A percentile compares a stretch with the other conserved stretches of the same genome.
phyloP scores from a whole-genome alignment of 2,888 invertebrate genomes.

The Drosophila nr. perissopoda region DNA sequence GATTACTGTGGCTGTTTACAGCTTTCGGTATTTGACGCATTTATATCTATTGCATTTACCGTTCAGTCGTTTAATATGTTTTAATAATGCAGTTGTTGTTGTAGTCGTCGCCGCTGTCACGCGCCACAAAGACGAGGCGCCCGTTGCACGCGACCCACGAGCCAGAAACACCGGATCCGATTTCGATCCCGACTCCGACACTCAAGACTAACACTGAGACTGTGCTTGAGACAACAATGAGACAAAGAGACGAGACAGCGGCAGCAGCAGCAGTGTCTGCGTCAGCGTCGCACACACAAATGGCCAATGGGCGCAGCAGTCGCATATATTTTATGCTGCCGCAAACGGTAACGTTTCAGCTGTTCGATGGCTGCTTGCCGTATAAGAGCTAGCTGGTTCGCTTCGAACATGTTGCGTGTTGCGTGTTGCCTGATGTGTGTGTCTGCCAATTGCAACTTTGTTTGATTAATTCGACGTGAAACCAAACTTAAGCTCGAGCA shows the following conservation, averaged over 20 bases:
- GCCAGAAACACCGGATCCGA: slow-evolving; percentile 13
- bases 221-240: neutral
- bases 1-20: slow-evolving; percentile 30
- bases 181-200: slow-evolving; percentile 13
- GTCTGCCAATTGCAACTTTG: slow-evolving; percentile 20
- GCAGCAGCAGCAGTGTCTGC: slow-evolving; percentile 43
- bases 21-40: slow-evolving; percentile 29
- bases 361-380: slow-evolving; percentile 26
- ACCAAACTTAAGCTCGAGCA: slow-evolving; percentile 13
- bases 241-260: slow-evolving; percentile 36
- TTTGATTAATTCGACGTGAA: slow-evolving; percentile 15
- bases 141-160: slow-evolving; percentile 47
- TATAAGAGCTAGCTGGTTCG: slow-evolving; percentile 54
- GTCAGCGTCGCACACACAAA: slow-evolving; percentile 75
- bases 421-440: slow-evolving; percentile 13
- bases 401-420: slow-evolving; percentile 62
- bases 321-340: slow-evolving; percentile 75
- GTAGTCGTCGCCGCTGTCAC: slow-evolving; percentile 12
- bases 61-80: slow-evolving; percentile 54
- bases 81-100: slow-evolving; percentile 38
- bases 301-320: slow-evolving; percentile 64
- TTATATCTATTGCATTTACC: slow-evolving; percentile 70
- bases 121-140: slow-evolving; percentile 23
- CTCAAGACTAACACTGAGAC: slow-evolving; percentile 5
- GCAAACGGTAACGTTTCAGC: slow-evolving; percentile 36